Evolutionary conservation across 1,140 invertebrate genomes (phyloP).

Genomic region (Bombus consobrinus): DNA sequence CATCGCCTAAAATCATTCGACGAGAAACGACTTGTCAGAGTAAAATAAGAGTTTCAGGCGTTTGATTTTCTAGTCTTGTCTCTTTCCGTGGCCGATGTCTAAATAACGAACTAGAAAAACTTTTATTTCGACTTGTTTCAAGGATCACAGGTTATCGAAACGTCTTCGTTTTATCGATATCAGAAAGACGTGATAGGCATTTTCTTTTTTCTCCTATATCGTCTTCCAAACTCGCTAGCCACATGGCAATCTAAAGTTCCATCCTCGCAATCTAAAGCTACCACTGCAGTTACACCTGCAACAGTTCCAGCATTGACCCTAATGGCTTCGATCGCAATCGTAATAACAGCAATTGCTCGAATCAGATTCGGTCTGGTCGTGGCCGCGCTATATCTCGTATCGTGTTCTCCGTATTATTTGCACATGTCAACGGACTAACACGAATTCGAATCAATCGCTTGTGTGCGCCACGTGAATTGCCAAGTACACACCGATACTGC

Average conservation of each 20-base stretch:
- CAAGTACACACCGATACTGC: background rate
- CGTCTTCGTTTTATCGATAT: too few relatives aligned
- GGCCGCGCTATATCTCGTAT: background rate
- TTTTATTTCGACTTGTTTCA: too few relatives aligned
- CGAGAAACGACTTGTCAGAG: too few relatives aligned
- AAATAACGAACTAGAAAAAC: too few relatives aligned
- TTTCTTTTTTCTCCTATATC: background rate
- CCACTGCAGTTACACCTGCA: slow-evolving; percentile 12
- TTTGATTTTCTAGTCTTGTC: too few relatives aligned
- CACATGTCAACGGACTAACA: background rate
- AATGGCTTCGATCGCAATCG: slow-evolving; percentile 32
- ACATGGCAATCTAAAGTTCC: background rate
- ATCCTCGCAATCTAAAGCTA: background rate
- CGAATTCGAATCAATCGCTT: background rate
- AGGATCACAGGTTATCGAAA: too few relatives aligned
- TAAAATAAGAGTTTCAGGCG: too few relatives aligned
- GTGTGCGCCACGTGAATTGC: background rate
- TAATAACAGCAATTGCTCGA: slow-evolving; percentile 35
- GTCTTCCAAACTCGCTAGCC: background rate
- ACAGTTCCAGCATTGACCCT: slow-evolving; percentile 4
- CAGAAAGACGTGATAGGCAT: too few relatives aligned
- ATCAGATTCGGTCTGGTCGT: slow-evolving; percentile 24
- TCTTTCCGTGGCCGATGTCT: too few relatives aligned
- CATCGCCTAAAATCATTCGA: too few relatives aligned
- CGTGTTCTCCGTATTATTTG: slow-evolving; percentile 13